Conservation (phyloP, 2,888 invertebrate species). For the Atherix ibis region DNA sequence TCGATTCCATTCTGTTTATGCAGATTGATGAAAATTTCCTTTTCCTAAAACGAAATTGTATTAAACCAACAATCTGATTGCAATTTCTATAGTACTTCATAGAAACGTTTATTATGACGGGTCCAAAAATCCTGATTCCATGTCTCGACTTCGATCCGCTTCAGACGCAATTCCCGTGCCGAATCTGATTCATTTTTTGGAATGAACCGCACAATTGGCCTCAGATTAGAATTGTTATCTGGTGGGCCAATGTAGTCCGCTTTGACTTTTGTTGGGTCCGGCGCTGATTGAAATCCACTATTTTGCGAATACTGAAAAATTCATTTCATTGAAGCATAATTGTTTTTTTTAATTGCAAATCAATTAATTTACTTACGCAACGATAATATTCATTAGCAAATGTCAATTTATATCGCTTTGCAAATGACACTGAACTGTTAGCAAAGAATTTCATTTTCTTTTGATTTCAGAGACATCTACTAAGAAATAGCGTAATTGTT, state of each 20-base stretch:
- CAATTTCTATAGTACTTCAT: constrained; percentile 36
- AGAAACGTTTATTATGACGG: constrained; percentile 60
- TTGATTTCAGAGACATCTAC: too few relatives aligned
- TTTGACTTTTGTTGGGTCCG: constrained; percentile 19
- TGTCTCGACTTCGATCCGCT: constrained; percentile 51
- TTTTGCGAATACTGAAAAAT: constrained; percentile 5
- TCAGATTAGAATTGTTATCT: constrained; percentile 61
- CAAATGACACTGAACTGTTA: too few relatives aligned
- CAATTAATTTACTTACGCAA: too few relatives aligned
- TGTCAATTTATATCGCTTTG: too few relatives aligned
- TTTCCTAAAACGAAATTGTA: constrained; percentile 34
- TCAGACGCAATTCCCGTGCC: constrained; percentile 46
- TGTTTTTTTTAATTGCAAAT: too few relatives aligned
- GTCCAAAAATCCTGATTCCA: constrained; percentile 83
- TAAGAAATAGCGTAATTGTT: too few relatives aligned
- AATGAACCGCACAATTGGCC: constrained; percentile 51
- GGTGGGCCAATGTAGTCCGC: constrained; percentile 42
- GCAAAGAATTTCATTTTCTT: too few relatives aligned
- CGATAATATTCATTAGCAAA: too few relatives aligned
- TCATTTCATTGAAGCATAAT: too few relatives aligned
- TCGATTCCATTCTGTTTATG: constrained; percentile 34
- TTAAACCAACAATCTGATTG: background rate
- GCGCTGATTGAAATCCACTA: constrained; percentile 18
- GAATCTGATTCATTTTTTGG: constrained; percentile 47
- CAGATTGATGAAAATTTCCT: constrained; percentile 39